phyloP scores from a whole-genome alignment of 2,888 invertebrate species.

The Drosophila eohydei region DNA sequence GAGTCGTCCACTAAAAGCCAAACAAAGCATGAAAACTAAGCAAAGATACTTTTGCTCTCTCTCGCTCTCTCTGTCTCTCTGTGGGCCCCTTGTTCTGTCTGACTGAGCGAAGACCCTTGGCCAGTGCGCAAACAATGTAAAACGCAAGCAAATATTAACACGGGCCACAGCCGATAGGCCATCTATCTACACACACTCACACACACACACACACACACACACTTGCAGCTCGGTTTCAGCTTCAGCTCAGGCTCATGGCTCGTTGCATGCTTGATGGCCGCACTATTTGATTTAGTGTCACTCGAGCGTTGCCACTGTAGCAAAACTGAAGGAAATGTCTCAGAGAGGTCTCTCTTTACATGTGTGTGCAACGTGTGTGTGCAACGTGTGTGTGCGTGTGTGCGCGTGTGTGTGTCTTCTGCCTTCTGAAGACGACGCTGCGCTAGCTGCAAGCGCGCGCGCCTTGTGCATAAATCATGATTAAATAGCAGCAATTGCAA shows the following conservation, averaged over 20 bases:
- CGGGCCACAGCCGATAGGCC: constrained; percentile 60
- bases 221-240: constrained; percentile 37
- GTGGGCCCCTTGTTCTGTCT: neutral
- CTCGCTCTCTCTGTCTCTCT: neutral
- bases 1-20: constrained; percentile 72
- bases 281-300: constrained; percentile 73
- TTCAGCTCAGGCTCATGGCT: constrained; percentile 54
- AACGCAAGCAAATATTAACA: constrained; percentile 79
- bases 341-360: neutral
- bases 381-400: neutral
- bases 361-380: neutral
- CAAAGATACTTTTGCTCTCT: constrained; percentile 50
- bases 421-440: constrained; percentile 20
- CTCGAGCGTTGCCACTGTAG: constrained; percentile 47
- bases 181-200: constrained; percentile 42
- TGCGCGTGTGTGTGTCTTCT: constrained; percentile 12
- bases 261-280: constrained; percentile 72
- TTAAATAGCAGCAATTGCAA: constrained; percentile 38
- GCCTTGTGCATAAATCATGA: constrained; percentile 65
- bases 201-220: constrained; percentile 12
- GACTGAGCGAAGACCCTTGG: constrained; percentile 43
- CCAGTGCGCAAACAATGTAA: constrained; percentile 73
- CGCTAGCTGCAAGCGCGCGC: constrained; percentile 8
- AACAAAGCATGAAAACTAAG: constrained; percentile 72
- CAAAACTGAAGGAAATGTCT: neutral